A percentile compares a stretch with the other conserved stretches of the same genome.
Conservation (phyloP, 2,113 vertebrate genomes). For the Tetraodon nigroviridis region DNA sequence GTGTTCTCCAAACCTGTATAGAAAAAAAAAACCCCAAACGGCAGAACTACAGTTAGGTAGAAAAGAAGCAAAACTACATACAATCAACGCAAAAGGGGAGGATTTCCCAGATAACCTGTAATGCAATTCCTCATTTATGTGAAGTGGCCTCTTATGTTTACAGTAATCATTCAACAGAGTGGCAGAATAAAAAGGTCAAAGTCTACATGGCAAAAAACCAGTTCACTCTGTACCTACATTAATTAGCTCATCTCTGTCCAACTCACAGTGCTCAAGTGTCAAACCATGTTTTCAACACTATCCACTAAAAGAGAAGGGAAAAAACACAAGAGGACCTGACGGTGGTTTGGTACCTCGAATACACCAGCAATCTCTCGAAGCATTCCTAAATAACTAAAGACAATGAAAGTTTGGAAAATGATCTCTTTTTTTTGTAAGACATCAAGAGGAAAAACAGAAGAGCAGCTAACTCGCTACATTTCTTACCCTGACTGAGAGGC, state of each 20-base stretch:
- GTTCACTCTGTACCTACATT: constrained; percentile 40
- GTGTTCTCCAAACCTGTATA: neutral
- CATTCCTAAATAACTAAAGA: constrained; percentile 13
- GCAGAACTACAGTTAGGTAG: neutral
- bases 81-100: neutral
- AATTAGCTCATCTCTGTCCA: constrained; percentile 43
- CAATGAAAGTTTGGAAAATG: constrained; percentile 1
- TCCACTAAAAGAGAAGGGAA: neutral
- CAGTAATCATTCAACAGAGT: constrained; percentile 31
- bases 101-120: too few species aligned
- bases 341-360: constrained; percentile 25
- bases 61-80: constrained; percentile 1
- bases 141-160: constrained; percentile 6
- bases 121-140: constrained; percentile 8
- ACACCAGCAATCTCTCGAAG: constrained; percentile 19
- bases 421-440: constrained; percentile 5
- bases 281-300: constrained; percentile 23
- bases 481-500: constrained; percentile 80
- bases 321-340: constrained; percentile 11
- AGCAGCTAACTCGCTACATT: constrained; percentile 45
- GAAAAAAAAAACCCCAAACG: neutral
- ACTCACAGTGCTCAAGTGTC: constrained; percentile 15
- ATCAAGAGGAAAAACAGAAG: constrained; percentile 31
- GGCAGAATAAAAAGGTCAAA: constrained; percentile 60
- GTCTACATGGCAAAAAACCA: constrained; percentile 44